Evolutionary conservation across 2,888 invertebrate species (phyloP), one percentile per base, ranked within the genome.

Genomic region (Megastigmus dorsalis): DNA sequence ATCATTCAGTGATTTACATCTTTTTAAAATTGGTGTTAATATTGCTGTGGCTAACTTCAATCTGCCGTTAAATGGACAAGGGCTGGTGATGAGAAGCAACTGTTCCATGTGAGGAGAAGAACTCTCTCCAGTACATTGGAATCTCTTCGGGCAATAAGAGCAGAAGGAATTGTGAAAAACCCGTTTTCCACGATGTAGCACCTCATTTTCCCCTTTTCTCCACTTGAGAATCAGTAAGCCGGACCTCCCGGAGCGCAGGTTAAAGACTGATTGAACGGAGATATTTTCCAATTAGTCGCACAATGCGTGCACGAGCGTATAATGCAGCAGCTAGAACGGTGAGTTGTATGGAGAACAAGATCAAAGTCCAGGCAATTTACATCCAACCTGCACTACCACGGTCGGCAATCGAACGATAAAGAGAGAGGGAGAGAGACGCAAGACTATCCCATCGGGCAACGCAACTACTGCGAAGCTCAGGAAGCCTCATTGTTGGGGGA

Each of bases 401-500:
- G 43, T 38, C 30, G 52, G 26, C 50, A 52, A 69, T 50, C 38
- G 38, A 33, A 3, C 10, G 41, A 28, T 50, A 69, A 52, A 60
- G 59, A 60, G 38, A 48, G 57, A 15, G 28, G 15, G 33, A 36
- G 55, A 26, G 26, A 50, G 30, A 52, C 18, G 13, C n/a, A 7
- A 38, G 28, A n/a, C n/a, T 68, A 20, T 60, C 41, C 36, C 23
- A 54, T 48, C 30, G 28, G 30, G 57, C 59, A 48, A 81, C 78
- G 81, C 15, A 23, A n/a, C n/a, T n/a, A n/a, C n/a, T n/a, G 54
- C 52, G 9, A 30, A 43, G 66, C 30, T 33, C 20, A 33, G 55
- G 66, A 81, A 82, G 82, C 82, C 82, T 86, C 86, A 83, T 86
- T 86, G 85, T 83, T 81, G 83, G 80, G 79, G 86, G 84, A 86